Evolutionary conservation across 2,888 invertebrate genomes (phyloP).

Genomic region (Drosophila demipolita): DNA sequence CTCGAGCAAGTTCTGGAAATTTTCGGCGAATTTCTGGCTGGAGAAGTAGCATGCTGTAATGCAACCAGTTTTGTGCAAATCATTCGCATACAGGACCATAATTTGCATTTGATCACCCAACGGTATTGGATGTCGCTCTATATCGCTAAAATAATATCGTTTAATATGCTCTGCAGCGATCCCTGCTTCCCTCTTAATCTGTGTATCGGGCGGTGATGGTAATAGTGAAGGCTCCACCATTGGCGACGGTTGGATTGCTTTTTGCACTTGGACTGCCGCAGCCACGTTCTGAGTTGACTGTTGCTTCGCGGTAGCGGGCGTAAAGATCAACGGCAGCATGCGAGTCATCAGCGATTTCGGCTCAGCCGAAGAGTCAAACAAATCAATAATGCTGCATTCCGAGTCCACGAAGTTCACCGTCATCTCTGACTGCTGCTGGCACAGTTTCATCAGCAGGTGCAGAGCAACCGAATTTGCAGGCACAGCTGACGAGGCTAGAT

Average conservation of each 20-base stretch:
- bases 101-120: constrained; percentile 24
- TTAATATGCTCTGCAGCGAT: constrained; percentile 1
- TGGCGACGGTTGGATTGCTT: background rate
- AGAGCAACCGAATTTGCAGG: constrained; percentile 31
- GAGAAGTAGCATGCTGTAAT: constrained; percentile 44
- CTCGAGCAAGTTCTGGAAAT: constrained; percentile 17
- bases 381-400: constrained; percentile 25
- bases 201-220: constrained; percentile 42
- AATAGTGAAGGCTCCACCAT: constrained; percentile 24
- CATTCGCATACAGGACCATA: constrained; percentile 20
- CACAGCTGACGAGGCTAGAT: constrained; percentile 39
- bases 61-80: constrained; percentile 35
- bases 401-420: constrained; percentile 21
- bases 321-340: constrained; percentile 49
- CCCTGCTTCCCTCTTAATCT: background rate
- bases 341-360: constrained; percentile 31
- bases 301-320: constrained; percentile 1
- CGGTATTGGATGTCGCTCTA: constrained; percentile 39
- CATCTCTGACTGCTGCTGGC: constrained; percentile 6
- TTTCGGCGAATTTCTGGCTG: constrained; percentile 1
- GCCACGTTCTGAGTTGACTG: background rate
- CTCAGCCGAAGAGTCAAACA: constrained; percentile 20
- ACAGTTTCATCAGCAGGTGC: constrained; percentile 14
- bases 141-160: constrained; percentile 37
- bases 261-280: background rate